Evolutionary conservation across 1,140 invertebrate species (phyloP), one percentile per base, ranked within the genome.

Genomic region (Aphelenchoides avenae): DNA sequence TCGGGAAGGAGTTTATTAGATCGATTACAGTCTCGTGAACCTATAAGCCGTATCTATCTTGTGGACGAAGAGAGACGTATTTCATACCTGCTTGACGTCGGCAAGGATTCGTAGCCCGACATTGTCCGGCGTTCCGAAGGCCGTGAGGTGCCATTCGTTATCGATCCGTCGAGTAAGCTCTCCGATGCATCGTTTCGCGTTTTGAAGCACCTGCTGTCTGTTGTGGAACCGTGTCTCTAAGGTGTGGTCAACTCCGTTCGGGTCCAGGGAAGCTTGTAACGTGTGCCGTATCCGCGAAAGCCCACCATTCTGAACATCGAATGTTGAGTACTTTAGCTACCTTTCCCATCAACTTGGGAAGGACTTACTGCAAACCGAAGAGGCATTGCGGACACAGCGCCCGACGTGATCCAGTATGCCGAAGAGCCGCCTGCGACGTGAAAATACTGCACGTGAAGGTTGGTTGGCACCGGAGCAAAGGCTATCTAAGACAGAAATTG

Each of bases 381-480:
- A 40, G 68, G 70, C 47, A 50, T 47, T 15, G 70, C 68, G 9
- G 68, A 27, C 6, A 72, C 30, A 13, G 68, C 69, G 18, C 70
- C 68, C 27, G 39, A 60, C 9, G 70, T 72, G 11, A 72, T 18
- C 44, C 44, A 60, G 57, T 51, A 15, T 20, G 46, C 36, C 15
- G 54, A 20, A 24, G 18, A 24, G 7, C 49, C 39, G n/a, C 37
- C 40, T 22, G 58, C 54, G 1, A 70, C 37, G n/a, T 57, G 22
- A 39, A 70, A 70, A 26, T 33, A 34, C 54, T 70, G 68, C 9
- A 69, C 69, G 39, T 70, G 68, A n/a, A 70, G 46, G 57, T 70
- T 70, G 7, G 59, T 67, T 29, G 68, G 68, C 37, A 72, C 70
- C 13, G 41, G 37, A 22, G 50, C 36, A 27, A 70, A 70, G 5